Percentiles rank a stretch among this genome's conserved stretches.
These are phyloP conservation scores for Aphelinus atriplicis DNA, from an alignment of 1,140 invertebrate genomes.

Conservation along the genomic window DNA sequence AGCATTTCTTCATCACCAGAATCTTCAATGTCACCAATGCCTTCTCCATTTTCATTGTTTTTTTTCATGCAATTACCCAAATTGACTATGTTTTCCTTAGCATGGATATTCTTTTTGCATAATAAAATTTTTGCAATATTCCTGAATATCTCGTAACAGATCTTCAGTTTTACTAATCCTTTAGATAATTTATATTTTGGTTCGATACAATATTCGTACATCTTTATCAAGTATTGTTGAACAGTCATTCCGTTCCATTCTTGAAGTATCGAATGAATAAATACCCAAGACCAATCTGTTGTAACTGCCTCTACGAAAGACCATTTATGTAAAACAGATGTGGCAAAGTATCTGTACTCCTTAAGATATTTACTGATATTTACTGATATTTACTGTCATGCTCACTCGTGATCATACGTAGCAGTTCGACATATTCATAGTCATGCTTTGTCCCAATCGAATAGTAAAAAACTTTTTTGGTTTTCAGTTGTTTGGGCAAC, in stretches of 20 bases:
- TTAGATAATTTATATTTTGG: too few relatives aligned
- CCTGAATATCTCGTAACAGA: background rate
- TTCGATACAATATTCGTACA: background rate
- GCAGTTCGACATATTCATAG: background rate
- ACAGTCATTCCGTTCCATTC: conserved; percentile 14
- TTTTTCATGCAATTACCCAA: too few relatives aligned
- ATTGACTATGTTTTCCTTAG: too few relatives aligned
- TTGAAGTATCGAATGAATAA: conserved; percentile 9
- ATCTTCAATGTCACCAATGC: too few relatives aligned
- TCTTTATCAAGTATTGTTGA: background rate
- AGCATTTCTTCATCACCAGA: too few relatives aligned
- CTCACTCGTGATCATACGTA: conserved; percentile 19
- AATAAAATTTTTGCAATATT: too few relatives aligned
- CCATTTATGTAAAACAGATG: background rate
- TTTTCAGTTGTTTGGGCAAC: conserved; percentile 1
- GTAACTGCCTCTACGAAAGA: background rate
- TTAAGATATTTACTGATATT: background rate
- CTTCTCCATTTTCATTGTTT: too few relatives aligned
- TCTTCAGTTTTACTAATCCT: background rate
- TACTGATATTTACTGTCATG: background rate
- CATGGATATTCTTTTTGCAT: background rate
- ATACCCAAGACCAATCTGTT: conserved; percentile 25
- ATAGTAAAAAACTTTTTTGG: conserved; percentile 40
- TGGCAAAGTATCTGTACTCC: conserved; percentile 4
- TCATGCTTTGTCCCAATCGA: conserved; percentile 23